Percentiles rank a stretch among this genome's conserved stretches.
Evolutionary conservation across 2,797 vertebrate genomes (phyloP).

Genomic region (Fistularia tabacaria): DNA sequence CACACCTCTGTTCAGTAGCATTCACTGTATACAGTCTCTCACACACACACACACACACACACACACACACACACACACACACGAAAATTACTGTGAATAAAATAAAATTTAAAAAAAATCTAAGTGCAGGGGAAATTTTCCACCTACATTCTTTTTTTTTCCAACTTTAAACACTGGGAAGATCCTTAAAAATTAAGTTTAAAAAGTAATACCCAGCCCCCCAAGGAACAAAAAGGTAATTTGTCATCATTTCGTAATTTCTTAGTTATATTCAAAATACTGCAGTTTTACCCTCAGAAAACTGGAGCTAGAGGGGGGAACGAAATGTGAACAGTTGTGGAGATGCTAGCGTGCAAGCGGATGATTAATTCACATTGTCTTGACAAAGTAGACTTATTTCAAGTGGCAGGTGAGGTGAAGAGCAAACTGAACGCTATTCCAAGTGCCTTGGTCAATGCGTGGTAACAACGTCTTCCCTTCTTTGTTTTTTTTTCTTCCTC

Average conservation of each 20-base stretch:
- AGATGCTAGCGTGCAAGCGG: slow-evolving; percentile 54
- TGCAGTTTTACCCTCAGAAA: slow-evolving; percentile 51
- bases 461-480: slow-evolving; percentile 48
- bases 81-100: slow-evolving; percentile 52
- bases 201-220: not conserved
- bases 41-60: no score
- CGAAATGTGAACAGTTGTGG: slow-evolving; percentile 47
- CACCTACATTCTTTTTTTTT: no score
- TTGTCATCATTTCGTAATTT: slow-evolving; percentile 40
- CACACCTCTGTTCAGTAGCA: slow-evolving; percentile 56
- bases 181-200: slow-evolving; percentile 41
- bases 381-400: slow-evolving; percentile 38
- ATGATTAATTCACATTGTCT: slow-evolving; percentile 54
- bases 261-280: slow-evolving; percentile 68
- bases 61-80: slow-evolving; percentile 15
- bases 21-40: slow-evolving; percentile 55
- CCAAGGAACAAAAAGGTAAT: slow-evolving; percentile 3
- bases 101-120: slow-evolving; percentile 44
- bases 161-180: slow-evolving; percentile 62
- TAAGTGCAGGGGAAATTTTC: slow-evolving; percentile 38
- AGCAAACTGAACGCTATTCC: slow-evolving; percentile 28
- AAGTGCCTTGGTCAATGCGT: slow-evolving; percentile 57
- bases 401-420: slow-evolving; percentile 32
- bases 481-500: slow-evolving; percentile 15
- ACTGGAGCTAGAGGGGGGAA: slow-evolving; percentile 21